Conservation (phyloP, 2,797 vertebrate genomes). For the Phataginus tetradactyla region DNA sequence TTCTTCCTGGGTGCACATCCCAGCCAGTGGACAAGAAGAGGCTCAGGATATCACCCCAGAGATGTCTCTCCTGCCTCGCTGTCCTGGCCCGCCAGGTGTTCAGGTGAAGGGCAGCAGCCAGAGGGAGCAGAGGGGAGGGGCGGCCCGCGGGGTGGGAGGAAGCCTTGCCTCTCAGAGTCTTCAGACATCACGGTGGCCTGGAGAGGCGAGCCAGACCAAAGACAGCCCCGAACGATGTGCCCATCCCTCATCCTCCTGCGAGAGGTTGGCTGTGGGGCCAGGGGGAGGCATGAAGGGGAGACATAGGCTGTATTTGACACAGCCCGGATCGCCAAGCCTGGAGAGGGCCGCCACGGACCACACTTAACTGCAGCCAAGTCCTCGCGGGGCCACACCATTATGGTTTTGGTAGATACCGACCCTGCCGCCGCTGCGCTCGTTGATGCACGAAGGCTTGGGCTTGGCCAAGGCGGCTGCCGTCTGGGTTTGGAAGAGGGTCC, state of each 20-base stretch:
- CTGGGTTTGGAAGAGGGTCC: conserved; percentile 52
- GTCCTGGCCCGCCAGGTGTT: neutral
- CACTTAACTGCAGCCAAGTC: neutral
- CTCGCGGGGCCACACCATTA: conserved; percentile 33
- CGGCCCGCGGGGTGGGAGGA: neutral
- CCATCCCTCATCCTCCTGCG: neutral
- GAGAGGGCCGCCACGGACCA: neutral
- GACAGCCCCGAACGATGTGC: neutral
- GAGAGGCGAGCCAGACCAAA: neutral
- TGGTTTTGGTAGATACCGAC: neutral
- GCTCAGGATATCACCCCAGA: neutral
- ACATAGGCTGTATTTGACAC: neutral
- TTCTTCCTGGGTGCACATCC: neutral
- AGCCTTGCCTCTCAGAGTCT: accelerated
- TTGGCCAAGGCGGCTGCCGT: conserved; percentile 62
- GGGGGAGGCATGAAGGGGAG: neutral
- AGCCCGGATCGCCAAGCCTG: neutral
- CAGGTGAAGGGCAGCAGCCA: neutral
- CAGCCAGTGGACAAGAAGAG: neutral
- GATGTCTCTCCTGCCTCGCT: neutral
- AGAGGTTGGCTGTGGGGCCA: neutral
- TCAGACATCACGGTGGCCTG: neutral
- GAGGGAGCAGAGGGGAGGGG: neutral
- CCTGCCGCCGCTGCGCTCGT: neutral
- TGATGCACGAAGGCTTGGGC: neutral